These are phyloP conservation scores for Synanthedon myopaeformis DNA, from an alignment of 2,888 invertebrate genomes.

Conservation along the genomic window DNA sequence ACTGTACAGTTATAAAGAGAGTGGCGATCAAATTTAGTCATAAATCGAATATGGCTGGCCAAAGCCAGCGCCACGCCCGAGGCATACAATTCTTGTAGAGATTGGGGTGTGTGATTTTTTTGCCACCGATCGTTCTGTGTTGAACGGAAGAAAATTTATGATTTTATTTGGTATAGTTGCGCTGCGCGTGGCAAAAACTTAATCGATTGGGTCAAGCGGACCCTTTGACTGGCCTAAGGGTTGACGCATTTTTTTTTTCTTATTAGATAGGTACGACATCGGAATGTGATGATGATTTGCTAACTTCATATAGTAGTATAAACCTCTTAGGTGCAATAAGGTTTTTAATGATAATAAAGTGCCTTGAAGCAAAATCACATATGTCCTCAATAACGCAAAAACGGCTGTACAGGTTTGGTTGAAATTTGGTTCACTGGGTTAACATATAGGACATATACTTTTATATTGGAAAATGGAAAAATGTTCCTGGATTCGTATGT, in stretches of 20 bases:
- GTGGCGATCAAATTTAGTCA: slow-evolving; percentile 43
- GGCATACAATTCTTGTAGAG: slow-evolving; percentile 15
- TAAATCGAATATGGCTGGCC: slow-evolving; percentile 30
- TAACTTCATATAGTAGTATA: no score
- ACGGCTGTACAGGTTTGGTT: no score
- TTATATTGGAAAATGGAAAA: no score
- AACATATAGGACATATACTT: no score
- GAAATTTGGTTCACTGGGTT: no score
- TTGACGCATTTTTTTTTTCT: slow-evolving; percentile 2
- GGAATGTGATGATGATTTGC: neutral
- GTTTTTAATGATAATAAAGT: no score
- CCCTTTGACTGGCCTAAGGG: slow-evolving; percentile 4
- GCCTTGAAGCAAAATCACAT: no score
- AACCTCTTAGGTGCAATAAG: no score
- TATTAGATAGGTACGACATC: neutral
- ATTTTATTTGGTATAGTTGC: slow-evolving; percentile 38
- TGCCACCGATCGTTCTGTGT: slow-evolving; percentile 34
- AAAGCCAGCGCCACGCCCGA: slow-evolving; percentile 13
- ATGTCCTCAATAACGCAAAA: no score
- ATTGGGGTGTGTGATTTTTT: slow-evolving; percentile 50
- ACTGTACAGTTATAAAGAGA: neutral
- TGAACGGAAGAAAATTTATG: slow-evolving; percentile 40
- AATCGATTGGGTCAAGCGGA: slow-evolving; percentile 35
- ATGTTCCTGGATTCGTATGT: no score
- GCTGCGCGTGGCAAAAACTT: slow-evolving; percentile 54